Evolutionary conservation across 2,888 invertebrate species (phyloP).

Genomic region (Hypolimnas misippus): DNA sequence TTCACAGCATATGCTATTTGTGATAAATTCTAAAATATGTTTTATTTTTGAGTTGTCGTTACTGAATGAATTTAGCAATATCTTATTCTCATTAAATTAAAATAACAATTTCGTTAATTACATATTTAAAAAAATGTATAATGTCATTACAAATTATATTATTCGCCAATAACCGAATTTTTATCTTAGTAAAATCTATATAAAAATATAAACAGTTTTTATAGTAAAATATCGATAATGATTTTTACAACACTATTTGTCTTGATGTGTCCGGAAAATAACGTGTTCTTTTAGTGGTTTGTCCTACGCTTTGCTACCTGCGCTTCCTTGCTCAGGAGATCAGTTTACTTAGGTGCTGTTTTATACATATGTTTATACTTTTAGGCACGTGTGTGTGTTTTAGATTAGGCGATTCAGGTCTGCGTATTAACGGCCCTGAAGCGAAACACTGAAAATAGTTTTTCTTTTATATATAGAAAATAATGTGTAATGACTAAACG

Average conservation of each 20-base stretch:
- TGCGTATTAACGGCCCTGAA: not conserved
- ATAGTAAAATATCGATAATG: slow-evolving; percentile 52
- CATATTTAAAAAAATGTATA: too few relatives aligned
- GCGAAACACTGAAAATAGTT: not conserved
- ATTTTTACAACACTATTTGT: slow-evolving; percentile 54
- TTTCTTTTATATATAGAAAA: not conserved
- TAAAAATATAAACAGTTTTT: too few relatives aligned
- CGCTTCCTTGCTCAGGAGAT: slow-evolving; percentile 54
- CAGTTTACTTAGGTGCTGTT: slow-evolving; percentile 54
- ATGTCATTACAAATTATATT: too few relatives aligned
- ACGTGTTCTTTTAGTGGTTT: slow-evolving; percentile 79
- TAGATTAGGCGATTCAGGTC: slow-evolving; percentile 22
- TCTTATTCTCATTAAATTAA: too few relatives aligned
- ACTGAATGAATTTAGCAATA: too few relatives aligned
- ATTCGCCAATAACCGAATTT: too few relatives aligned
- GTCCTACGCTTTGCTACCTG: slow-evolving; percentile 70
- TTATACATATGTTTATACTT: slow-evolving; percentile 39
- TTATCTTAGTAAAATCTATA: too few relatives aligned
- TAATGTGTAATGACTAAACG: too few relatives aligned
- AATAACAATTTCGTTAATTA: too few relatives aligned
- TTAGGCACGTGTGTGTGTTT: slow-evolving; percentile 19
- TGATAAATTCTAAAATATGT: too few relatives aligned
- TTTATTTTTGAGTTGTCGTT: too few relatives aligned
- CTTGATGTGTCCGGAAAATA: slow-evolving; percentile 70
- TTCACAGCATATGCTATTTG: too few relatives aligned